Percentiles rank a stretch among this genome's conserved stretches.
phyloP scores from a whole-genome alignment of 1,140 invertebrate species.

The Sycophaga agraensis region DNA sequence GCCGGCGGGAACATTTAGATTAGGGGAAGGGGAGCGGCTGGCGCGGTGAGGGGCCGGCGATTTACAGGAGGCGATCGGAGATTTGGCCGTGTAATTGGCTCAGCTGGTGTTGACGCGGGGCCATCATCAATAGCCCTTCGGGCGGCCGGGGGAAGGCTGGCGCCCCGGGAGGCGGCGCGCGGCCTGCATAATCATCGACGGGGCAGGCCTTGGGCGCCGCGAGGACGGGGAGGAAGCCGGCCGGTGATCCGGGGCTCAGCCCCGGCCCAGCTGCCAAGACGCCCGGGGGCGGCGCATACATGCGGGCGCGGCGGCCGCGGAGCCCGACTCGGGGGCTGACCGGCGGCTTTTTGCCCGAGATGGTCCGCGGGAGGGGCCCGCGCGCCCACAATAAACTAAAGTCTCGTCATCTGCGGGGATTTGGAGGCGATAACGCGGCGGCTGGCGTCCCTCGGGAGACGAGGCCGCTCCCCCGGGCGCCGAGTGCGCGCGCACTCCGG shows the following conservation, averaged over 20 bases:
- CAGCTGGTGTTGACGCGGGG: constrained; percentile 60
- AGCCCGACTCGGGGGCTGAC: constrained; percentile 1
- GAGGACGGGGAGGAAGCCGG: no score
- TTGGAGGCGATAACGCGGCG: constrained; percentile 52
- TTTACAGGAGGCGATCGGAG: constrained; percentile 26
- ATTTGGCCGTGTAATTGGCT: constrained; percentile 59
- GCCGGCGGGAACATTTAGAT: background rate
- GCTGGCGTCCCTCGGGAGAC: no score
- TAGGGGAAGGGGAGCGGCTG: background rate
- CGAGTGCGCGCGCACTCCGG: constrained; percentile 1
- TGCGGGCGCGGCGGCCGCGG: no score
- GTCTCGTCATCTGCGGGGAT: constrained; percentile 58
- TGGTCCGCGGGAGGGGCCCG: constrained; percentile 24
- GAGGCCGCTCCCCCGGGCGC: background rate
- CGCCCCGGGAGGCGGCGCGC: constrained; percentile 33
- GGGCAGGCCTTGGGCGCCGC: no score
- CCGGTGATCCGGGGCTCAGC: no score
- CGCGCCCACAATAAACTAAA: constrained; percentile 58
- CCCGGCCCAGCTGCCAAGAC: no score
- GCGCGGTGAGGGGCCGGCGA: background rate
- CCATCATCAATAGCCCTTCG: constrained; percentile 61
- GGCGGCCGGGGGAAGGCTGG: constrained; percentile 50
- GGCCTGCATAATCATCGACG: no score
- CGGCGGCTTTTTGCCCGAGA: constrained; percentile 5
- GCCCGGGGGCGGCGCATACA: no score